Evolutionary conservation across 2,113 vertebrate genomes (phyloP).

Genomic region (Polypterus senegalus): DNA sequence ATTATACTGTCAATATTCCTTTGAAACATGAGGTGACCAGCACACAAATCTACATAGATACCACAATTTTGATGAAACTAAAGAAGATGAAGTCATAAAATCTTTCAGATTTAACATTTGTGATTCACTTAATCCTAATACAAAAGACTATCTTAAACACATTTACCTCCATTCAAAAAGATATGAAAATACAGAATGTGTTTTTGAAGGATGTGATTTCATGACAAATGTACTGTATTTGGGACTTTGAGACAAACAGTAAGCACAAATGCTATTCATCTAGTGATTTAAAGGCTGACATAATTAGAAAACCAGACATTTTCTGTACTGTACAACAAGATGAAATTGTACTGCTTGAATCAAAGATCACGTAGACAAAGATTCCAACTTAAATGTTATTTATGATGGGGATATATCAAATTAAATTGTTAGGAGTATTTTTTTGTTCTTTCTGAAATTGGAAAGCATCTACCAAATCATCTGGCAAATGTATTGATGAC

Average conservation of each 20-base stretch:
- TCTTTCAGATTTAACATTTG: background rate
- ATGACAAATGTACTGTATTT: conserved; percentile 10
- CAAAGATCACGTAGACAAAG: no score
- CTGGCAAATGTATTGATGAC: no score
- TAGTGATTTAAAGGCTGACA: conserved; percentile 8
- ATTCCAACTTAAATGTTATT: no score
- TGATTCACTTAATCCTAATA: conserved; percentile 3
- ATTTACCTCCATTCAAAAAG: background rate
- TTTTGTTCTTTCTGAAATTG: no score
- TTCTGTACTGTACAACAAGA: no score
- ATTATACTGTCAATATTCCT: conserved; percentile 6
- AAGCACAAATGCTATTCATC: conserved; percentile 8
- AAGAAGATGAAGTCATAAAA: no score
- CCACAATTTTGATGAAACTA: no score
- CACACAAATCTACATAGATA: background rate
- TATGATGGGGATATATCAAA: no score
- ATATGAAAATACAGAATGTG: conserved; percentile 1
- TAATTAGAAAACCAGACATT: background rate
- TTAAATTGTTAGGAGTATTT: no score
- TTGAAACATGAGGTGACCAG: background rate
- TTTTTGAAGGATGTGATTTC: background rate
- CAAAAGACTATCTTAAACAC: conserved; percentile 3
- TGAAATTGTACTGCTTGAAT: no score
- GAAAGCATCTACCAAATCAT: no score
- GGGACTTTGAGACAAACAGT: conserved; percentile 11